Percentiles rank a stretch among this genome's conserved stretches.
phyloP scores from a whole-genome alignment of 2,888 invertebrate genomes.

The Brachynemurus nebulosus region DNA sequence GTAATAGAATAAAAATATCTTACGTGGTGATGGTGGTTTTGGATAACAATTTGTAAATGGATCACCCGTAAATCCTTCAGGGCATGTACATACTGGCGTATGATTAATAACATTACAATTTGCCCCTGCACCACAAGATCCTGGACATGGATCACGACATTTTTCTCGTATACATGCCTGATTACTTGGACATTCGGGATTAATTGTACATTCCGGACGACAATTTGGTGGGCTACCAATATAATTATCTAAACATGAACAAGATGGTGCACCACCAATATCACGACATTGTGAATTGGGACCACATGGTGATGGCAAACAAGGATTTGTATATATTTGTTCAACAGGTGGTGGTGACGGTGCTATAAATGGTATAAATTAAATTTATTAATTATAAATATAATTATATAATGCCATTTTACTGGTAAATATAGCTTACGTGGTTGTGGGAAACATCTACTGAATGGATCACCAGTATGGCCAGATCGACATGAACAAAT shows the following conservation, averaged over 20 bases:
- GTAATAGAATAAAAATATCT: not conserved
- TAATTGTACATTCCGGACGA: conserved; percentile 57
- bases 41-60: conserved; percentile 22
- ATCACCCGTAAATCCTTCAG: conserved; percentile 35
- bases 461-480: conserved; percentile 61
- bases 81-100: conserved; percentile 62
- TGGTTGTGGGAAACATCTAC: conserved; percentile 40
- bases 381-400: conserved; percentile 7
- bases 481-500: conserved; percentile 53
- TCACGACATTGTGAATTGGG: conserved; percentile 51
- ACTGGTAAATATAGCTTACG: conserved; percentile 16
- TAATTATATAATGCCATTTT: conserved; percentile 7
- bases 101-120: conserved; percentile 63
- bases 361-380: conserved; percentile 2
- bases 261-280: conserved; percentile 52
- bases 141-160: conserved; percentile 59
- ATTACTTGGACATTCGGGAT: conserved; percentile 53
- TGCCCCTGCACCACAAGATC: conserved; percentile 57
- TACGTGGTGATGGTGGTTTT: conserved; percentile 42
- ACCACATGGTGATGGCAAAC: conserved; percentile 53
- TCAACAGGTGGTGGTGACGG: not conserved
- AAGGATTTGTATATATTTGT: conserved; percentile 41
- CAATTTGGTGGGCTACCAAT: conserved; percentile 59
- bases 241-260: conserved; percentile 55
- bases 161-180: conserved; percentile 58